phyloP scores from a whole-genome alignment of 2,888 invertebrate species.

The Koerneria pararmatus region DNA sequence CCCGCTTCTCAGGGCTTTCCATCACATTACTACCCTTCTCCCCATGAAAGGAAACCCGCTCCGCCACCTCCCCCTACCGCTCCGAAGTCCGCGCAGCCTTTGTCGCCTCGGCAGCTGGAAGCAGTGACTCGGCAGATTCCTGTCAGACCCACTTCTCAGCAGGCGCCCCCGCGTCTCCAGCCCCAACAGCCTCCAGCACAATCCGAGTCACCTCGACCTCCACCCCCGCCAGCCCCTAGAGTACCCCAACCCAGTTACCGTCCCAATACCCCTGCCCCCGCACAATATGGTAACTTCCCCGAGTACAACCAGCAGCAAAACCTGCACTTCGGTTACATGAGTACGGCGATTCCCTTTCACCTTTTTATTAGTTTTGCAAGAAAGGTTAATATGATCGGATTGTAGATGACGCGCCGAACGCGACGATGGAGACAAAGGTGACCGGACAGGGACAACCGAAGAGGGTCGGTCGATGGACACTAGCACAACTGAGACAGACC shows the following conservation, averaged over 20 bases:
- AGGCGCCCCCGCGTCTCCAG: neutral
- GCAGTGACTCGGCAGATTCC: conserved; percentile 39
- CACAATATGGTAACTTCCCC: too few species aligned
- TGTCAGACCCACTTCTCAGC: conserved; percentile 12
- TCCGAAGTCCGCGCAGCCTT: conserved; percentile 24
- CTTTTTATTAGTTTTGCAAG: too few species aligned
- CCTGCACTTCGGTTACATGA: neutral
- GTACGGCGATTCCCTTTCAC: neutral
- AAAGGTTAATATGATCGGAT: too few species aligned
- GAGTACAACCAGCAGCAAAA: neutral
- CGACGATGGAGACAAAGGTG: conserved; percentile 59
- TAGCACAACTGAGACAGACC: conserved; percentile 59
- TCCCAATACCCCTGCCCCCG: too few species aligned
- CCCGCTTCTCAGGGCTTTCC: conserved; percentile 1
- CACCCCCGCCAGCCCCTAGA: neutral
- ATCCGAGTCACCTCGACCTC: neutral
- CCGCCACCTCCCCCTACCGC: conserved; percentile 33
- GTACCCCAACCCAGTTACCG: neutral
- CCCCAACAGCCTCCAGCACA: neutral
- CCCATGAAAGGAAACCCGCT: neutral
- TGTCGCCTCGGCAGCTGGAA: conserved; percentile 41
- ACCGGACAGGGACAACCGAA: conserved; percentile 48
- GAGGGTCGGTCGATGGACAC: conserved; percentile 58
- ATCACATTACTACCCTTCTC: conserved; percentile 1
- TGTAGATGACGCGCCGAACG: conserved; percentile 54